Conservation (phyloP, 2,113 vertebrate species). For the Microtus ochrogaster region DNA sequence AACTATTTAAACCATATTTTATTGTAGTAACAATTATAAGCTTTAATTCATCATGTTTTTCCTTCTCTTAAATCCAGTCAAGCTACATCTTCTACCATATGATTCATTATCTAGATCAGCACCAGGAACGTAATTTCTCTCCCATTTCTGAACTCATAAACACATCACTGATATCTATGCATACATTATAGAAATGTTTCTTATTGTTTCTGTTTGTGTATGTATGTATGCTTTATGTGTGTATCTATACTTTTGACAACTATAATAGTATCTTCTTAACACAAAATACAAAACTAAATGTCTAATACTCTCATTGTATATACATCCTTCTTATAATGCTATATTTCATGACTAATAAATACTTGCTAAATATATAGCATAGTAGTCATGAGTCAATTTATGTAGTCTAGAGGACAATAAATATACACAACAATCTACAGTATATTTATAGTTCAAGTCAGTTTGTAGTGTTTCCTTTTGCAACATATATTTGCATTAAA, state of each 20-base stretch:
- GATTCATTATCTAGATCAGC: background rate
- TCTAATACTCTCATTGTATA: background rate
- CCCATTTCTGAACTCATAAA: background rate
- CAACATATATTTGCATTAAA: background rate
- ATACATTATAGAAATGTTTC: background rate
- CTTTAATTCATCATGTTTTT: background rate
- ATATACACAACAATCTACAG: background rate
- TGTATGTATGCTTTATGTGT: background rate
- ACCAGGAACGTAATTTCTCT: background rate
- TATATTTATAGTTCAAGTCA: background rate
- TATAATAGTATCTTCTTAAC: background rate
- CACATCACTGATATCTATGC: background rate
- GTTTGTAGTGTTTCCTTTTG: background rate
- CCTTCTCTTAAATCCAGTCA: constrained; percentile 44
- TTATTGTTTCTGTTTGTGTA: background rate
- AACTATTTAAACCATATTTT: background rate
- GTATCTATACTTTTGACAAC: background rate
- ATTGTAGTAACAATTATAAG: background rate
- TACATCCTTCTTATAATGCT: background rate
- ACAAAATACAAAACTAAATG: background rate
- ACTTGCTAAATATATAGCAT: background rate
- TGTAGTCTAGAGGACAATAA: background rate
- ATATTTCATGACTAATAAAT: background rate
- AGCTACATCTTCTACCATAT: background rate
- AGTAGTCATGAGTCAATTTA: background rate